phyloP scores from a whole-genome alignment of 2,113 vertebrate genomes.

The Alaudala cheleensis region DNA sequence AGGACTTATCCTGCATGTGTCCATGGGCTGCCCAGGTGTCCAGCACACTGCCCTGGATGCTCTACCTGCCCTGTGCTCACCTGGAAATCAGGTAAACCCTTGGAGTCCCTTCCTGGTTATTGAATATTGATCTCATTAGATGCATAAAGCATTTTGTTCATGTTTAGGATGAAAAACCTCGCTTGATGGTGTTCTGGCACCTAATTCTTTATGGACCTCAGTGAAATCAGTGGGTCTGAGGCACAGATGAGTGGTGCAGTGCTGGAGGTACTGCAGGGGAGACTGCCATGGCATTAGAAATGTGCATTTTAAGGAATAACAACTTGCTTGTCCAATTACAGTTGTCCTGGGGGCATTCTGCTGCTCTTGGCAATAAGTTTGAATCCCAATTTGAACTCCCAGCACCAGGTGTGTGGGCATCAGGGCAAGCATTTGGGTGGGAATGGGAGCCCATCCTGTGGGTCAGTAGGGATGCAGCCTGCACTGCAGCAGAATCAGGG shows the following conservation, averaged over 20 bases:
- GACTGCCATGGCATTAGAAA: neutral
- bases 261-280: neutral
- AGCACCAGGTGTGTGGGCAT: neutral
- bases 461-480: neutral
- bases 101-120: neutral
- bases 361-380: neutral
- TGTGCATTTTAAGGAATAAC: neutral
- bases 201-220: neutral
- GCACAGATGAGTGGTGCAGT: neutral
- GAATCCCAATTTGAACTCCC: neutral
- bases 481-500: neutral
- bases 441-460: neutral
- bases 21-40: neutral
- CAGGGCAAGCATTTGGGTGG: rapidly evolving
- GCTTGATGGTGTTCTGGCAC: neutral
- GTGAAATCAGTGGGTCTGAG: neutral
- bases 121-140: neutral
- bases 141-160: neutral
- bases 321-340: neutral
- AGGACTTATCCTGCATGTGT: neutral
- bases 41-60: neutral
- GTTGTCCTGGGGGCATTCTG: neutral
- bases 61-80: neutral
- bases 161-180: neutral
- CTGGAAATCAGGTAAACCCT: neutral